Evolutionary conservation across 2,113 vertebrate genomes (phyloP).

Genomic region (Forbesichthys papilliferus): DNA sequence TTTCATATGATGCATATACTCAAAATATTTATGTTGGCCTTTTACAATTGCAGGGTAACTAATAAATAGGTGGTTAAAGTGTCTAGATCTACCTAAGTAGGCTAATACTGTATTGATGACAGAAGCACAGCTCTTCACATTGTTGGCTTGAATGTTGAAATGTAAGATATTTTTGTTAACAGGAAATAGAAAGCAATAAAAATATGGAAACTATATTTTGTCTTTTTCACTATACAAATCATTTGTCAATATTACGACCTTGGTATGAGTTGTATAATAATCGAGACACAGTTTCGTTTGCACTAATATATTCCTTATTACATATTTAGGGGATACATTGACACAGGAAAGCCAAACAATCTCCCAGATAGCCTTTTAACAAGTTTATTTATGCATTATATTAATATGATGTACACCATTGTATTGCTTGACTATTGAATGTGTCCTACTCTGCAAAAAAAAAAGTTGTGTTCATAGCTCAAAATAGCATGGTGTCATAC

Average conservation of each 20-base stretch:
- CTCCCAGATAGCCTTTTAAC: no score
- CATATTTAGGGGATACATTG: no score
- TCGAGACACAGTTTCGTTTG: no score
- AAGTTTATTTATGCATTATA: no score
- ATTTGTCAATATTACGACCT: neutral
- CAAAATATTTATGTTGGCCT: neutral
- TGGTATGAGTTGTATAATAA: neutral
- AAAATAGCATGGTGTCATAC: no score
- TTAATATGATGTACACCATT: no score
- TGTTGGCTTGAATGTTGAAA: constrained; percentile 46
- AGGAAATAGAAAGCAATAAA: constrained; percentile 89
- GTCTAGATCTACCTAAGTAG: neutral
- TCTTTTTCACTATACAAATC: constrained; percentile 11
- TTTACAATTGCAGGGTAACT: constrained; percentile 1
- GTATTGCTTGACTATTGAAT: no score
- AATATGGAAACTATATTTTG: constrained; percentile 29
- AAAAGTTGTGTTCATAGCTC: no score
- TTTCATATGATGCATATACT: neutral
- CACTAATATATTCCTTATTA: no score
- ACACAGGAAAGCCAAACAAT: no score
- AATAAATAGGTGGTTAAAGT: neutral
- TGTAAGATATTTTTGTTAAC: constrained; percentile 75
- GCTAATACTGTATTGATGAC: constrained; percentile 32
- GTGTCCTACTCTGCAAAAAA: no score
- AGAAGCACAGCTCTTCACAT: constrained; percentile 46